A percentile compares a stretch with the other conserved stretches of the same genome.
Evolutionary conservation across 2,888 invertebrate genomes (phyloP).

Genomic region (Andrena dorsata): DNA sequence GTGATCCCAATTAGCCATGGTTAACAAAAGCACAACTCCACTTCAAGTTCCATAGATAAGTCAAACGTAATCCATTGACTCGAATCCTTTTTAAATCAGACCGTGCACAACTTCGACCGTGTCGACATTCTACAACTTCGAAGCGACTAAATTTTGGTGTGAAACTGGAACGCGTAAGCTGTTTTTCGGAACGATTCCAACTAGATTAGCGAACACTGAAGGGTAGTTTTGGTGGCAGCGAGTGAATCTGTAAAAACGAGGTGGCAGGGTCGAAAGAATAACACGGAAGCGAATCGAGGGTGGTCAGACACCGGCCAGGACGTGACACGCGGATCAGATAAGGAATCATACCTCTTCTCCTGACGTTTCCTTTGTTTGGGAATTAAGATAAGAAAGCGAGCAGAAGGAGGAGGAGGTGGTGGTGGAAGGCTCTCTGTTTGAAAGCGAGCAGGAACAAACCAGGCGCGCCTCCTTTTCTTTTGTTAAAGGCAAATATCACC

Average conservation of each 20-base stretch:
- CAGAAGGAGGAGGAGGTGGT: conserved; percentile 13
- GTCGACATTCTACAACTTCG: too few species aligned
- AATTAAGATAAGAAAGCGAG: conserved; percentile 76
- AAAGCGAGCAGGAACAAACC: conserved; percentile 78
- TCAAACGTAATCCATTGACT: too few species aligned
- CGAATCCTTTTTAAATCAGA: too few species aligned
- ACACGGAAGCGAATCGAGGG: conserved; percentile 70
- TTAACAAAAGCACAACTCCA: too few species aligned
- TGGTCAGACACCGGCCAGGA: conserved; percentile 29
- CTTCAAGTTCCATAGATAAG: too few species aligned
- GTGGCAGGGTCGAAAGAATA: conserved; percentile 67
- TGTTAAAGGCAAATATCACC: conserved; percentile 71
- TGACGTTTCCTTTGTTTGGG: conserved; percentile 76
- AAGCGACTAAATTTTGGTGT: too few species aligned
- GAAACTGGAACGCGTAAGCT: too few species aligned
- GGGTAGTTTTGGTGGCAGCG: not conserved
- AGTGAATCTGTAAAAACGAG: not conserved
- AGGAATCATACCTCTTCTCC: conserved; percentile 60
- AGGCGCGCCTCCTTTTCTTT: conserved; percentile 73
- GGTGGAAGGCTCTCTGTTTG: conserved; percentile 70
- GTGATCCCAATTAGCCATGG: too few species aligned
- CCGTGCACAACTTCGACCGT: too few species aligned
- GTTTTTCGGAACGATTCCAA: too few species aligned
- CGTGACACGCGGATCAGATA: conserved; percentile 75
- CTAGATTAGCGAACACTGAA: too few species aligned